Conservation (phyloP, 2,113 vertebrate genomes). For the Corythoichthys intestinalis region DNA sequence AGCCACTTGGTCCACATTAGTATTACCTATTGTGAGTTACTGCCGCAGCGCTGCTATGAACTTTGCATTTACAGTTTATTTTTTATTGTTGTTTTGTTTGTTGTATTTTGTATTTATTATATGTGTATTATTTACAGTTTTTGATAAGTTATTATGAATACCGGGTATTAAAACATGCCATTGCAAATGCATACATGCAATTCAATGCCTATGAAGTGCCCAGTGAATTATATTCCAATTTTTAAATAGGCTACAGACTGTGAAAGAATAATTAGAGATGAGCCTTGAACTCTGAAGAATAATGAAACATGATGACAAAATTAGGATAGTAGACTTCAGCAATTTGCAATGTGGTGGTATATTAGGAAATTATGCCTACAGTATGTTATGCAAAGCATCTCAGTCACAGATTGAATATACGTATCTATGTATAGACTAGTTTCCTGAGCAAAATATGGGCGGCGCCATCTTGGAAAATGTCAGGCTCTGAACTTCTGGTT, state of each 20-base stretch:
- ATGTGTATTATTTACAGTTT: too few species aligned
- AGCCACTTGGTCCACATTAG: neutral
- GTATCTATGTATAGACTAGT: too few species aligned
- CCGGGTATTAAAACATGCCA: too few species aligned
- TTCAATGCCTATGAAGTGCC: neutral
- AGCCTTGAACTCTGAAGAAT: neutral
- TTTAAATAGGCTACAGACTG: neutral
- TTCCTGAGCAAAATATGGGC: too few species aligned
- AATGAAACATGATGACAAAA: neutral
- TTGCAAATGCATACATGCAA: neutral
- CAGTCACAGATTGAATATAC: too few species aligned
- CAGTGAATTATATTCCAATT: neutral
- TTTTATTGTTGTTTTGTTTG: too few species aligned
- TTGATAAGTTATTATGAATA: too few species aligned
- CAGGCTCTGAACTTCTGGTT: too few species aligned
- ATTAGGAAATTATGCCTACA: too few species aligned
- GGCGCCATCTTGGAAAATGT: too few species aligned
- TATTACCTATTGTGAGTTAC: neutral
- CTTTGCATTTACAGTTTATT: neutral
- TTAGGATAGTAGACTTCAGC: neutral
- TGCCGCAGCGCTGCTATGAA: neutral
- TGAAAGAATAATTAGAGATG: neutral
- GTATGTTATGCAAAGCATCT: too few species aligned
- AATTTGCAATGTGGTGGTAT: neutral
- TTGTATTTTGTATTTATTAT: too few species aligned